Evolutionary conservation across 2,888 invertebrate species (phyloP).

Genomic region (Linnaemya tessellans): DNA sequence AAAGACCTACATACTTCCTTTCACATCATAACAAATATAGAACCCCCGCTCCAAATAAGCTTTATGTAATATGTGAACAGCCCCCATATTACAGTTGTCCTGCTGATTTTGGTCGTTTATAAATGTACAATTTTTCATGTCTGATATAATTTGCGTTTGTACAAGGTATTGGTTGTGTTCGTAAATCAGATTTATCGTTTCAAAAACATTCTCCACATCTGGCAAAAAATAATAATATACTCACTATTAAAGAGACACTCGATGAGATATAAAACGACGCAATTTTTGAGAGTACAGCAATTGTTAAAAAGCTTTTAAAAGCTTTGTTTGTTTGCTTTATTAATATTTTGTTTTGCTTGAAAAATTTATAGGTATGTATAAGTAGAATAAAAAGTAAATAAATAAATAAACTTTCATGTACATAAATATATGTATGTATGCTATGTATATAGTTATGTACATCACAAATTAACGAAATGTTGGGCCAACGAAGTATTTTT

Average conservation of each 20-base stretch:
- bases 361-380: background rate
- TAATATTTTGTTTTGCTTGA: conserved; percentile 11
- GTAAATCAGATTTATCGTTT: background rate
- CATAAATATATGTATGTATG: background rate
- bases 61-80: no score
- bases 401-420: background rate
- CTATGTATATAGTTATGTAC: background rate
- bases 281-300: background rate
- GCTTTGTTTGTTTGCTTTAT: conserved; percentile 40
- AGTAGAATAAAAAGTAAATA: conserved; percentile 10
- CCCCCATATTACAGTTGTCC: no score
- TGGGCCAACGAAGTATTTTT: background rate
- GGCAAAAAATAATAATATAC: background rate
- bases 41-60: no score
- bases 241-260: background rate
- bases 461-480: no score
- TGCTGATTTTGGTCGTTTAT: no score
- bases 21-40: no score
- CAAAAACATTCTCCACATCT: background rate
- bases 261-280: background rate
- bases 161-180: no score
- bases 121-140: no score
- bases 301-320: conserved; percentile 45
- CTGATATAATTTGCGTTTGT: no score
- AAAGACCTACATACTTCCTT: no score